Evolutionary conservation across 2,797 vertebrate species (phyloP).

Genomic region (Crenichthys baileyi): DNA sequence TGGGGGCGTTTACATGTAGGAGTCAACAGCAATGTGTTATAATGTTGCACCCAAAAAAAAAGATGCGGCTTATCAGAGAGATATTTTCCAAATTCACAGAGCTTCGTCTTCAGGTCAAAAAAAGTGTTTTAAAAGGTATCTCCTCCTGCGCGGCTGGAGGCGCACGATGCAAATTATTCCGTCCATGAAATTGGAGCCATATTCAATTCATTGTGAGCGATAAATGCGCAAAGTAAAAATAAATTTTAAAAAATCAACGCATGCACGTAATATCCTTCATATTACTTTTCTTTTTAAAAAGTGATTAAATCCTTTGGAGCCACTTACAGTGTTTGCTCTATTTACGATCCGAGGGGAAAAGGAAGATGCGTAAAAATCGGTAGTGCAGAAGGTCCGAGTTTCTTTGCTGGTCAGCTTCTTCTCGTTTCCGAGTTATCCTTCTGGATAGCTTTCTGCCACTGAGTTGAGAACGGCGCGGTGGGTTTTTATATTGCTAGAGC

Average conservation of each 20-base stretch:
- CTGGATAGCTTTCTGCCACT: background rate
- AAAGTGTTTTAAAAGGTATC: background rate
- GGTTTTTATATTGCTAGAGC: rapidly evolving
- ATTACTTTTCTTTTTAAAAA: background rate
- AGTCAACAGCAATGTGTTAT: background rate
- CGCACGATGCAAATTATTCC: too few relatives aligned
- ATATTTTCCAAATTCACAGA: background rate
- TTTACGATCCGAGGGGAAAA: slow-evolving; percentile 16
- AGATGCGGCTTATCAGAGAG: background rate
- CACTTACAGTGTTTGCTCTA: slow-evolving; percentile 55
- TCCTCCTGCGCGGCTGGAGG: background rate
- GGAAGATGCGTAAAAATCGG: slow-evolving; percentile 4
- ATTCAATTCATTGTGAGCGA: background rate
- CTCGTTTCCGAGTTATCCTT: slow-evolving; percentile 4
- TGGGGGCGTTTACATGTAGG: slow-evolving; percentile 29
- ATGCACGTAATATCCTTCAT: background rate
- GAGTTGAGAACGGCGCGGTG: background rate
- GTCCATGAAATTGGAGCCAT: background rate
- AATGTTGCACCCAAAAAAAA: background rate
- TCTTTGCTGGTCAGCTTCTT: slow-evolving; percentile 11
- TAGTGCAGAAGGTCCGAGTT: slow-evolving; percentile 20
- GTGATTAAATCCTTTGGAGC: background rate
- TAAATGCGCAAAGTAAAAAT: background rate
- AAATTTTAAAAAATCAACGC: background rate
- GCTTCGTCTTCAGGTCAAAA: background rate